Base-by-base conservation (phyloP, 2,888 invertebrate genomes). In the Choreutis nemorana region DNA sequence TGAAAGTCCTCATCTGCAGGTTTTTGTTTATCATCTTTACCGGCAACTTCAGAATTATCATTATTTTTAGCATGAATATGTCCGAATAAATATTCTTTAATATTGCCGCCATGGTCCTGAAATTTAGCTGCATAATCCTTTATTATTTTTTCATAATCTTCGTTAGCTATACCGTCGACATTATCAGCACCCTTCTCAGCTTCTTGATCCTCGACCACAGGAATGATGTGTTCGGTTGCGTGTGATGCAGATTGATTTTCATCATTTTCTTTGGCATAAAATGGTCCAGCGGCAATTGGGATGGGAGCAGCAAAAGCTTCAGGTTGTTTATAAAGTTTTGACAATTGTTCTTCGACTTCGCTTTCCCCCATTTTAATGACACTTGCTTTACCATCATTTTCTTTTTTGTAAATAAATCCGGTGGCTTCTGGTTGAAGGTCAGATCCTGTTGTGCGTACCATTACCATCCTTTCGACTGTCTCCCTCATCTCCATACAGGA, bases 351-450 rank as follows among this genome's bases (percentile, higher is more conserved):
- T 54, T 72, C 60, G 2, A 79, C 60, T 42, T 77, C 73, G 36
- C 57, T 64, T 31, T 71, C 73, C 14, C 66, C 72, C 62, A 81
- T 65, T 44, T 73, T 59, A 11, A 75, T 56, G 26, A 81, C 77
- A 38, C 72, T 75, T 2, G 64, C 72, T 1, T 77, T 72, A 0
- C 79, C 75, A 21, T 77, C 63, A 34, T 59, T 67, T 31, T 73
- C 67, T 45, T 80, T 79, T 39, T 75, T 75, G 50, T 81, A 81
- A 20, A 81, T 72, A 52, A 82, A 85, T 1, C 83, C 84, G 0
- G 82, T 80, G 1, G 83, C 83, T 0, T 83, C 83, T 1, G 81
- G 80, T 36, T 81, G 82, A 18, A 84, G 77, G 50, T 85, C 85
- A 3, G 81, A 79, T 23, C 81, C 78, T 1, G 79, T 71, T 32